These are phyloP conservation scores for Helicoverpa armigera DNA, from an alignment of 1,140 invertebrate species.

Conservation along the genomic window DNA sequence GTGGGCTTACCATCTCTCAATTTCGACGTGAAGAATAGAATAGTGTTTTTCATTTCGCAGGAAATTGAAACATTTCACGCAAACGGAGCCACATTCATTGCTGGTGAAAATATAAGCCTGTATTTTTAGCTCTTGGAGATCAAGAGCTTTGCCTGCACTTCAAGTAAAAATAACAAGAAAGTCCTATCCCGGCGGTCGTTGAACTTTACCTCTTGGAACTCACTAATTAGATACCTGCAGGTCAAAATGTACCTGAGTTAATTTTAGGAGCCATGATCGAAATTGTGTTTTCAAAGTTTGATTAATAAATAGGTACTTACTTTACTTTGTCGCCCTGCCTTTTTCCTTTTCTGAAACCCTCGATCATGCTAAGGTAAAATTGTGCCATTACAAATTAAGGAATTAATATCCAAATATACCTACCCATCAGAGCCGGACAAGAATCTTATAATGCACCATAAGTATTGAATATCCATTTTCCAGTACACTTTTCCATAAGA, in stretches of 20 bases:
- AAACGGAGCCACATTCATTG: neutral
- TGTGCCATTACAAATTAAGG: too few species aligned
- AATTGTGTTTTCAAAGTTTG: too few species aligned
- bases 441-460: too few species aligned
- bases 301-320: too few species aligned
- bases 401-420: too few species aligned
- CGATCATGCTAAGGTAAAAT: too few species aligned
- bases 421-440: too few species aligned
- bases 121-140: constrained; percentile 11
- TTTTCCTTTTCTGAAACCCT: too few species aligned
- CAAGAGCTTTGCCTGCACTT: neutral
- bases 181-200: neutral
- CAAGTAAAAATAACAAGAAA: constrained; percentile 8
- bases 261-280: neutral
- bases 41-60: neutral
- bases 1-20: too few species aligned
- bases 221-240: neutral
- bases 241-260: neutral
- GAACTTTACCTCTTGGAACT: constrained; percentile 9
- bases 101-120: constrained; percentile 1
- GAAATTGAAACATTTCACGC: neutral
- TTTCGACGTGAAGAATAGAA: neutral
- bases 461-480: too few species aligned
- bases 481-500: too few species aligned
- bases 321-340: too few species aligned